Percentiles rank a stretch among this genome's conserved stretches.
Conservation (phyloP, 2,113 vertebrate genomes). For the Sus scrofa region T2T-Sscrofa CM000816.6:82544501-82545000, state of each 20-base stretch:
- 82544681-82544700: neutral
- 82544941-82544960: neutral
- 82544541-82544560: neutral
- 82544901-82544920: neutral
- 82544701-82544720: neutral
- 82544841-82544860: neutral
- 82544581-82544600: neutral
- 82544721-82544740: neutral
- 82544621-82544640: accelerated
- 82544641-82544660: neutral
- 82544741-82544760: neutral
- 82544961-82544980: neutral
- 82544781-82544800: neutral
- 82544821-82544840: neutral
- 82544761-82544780: neutral
- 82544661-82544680: neutral
- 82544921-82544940: neutral
- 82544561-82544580: neutral
- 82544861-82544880: neutral
- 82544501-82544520: neutral
- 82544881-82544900: neutral
- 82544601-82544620: neutral
- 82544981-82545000: neutral
- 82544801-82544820: neutral
- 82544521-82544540: neutral